Evolutionary conservation across 2,113 vertebrate species (phyloP).

Genomic region (Pseudorhombus dupliciocellatus): DNA sequence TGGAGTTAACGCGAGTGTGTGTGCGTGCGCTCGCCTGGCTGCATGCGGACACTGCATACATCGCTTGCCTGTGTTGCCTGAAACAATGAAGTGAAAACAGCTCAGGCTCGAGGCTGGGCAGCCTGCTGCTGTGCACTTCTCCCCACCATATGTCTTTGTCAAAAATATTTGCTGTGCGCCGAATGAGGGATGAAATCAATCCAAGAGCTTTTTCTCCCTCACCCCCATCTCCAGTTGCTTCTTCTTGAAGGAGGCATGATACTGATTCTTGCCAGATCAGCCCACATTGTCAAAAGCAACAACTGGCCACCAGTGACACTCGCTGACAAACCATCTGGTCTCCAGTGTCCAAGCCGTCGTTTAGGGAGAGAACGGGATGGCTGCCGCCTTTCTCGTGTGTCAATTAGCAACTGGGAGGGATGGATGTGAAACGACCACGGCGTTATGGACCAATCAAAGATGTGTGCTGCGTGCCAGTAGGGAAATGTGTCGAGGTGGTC

Average conservation of each 20-base stretch:
- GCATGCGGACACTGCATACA: conserved; percentile 45
- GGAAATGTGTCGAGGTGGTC: conserved; percentile 24
- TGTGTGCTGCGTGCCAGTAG: conserved; percentile 16
- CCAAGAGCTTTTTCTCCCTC: conserved; percentile 54
- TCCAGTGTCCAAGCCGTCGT: conserved; percentile 54
- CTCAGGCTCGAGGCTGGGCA: conserved; percentile 55
- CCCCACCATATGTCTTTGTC: conserved; percentile 77
- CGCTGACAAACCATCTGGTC: conserved; percentile 65
- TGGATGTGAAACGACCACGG: conserved; percentile 36
- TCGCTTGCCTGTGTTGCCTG: conserved; percentile 53
- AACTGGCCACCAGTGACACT: conserved; percentile 63
- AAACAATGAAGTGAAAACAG: conserved; percentile 68
- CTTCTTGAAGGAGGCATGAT: conserved; percentile 57
- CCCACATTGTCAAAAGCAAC: conserved; percentile 63
- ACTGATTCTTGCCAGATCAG: conserved; percentile 65
- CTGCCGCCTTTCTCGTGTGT: conserved; percentile 43
- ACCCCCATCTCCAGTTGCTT: conserved; percentile 28
- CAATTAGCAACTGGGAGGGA: conserved; percentile 59
- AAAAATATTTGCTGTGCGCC: conserved; percentile 68
- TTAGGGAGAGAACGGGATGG: conserved; percentile 39
- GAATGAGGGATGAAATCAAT: conserved; percentile 74
- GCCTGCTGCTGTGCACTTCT: conserved; percentile 68
- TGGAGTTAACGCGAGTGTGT: conserved; percentile 12
- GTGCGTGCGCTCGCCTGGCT: not conserved
- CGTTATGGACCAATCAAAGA: conserved; percentile 49